phyloP scores from a whole-genome alignment of 2,113 vertebrate genomes.

The Raja brachyura region DNA sequence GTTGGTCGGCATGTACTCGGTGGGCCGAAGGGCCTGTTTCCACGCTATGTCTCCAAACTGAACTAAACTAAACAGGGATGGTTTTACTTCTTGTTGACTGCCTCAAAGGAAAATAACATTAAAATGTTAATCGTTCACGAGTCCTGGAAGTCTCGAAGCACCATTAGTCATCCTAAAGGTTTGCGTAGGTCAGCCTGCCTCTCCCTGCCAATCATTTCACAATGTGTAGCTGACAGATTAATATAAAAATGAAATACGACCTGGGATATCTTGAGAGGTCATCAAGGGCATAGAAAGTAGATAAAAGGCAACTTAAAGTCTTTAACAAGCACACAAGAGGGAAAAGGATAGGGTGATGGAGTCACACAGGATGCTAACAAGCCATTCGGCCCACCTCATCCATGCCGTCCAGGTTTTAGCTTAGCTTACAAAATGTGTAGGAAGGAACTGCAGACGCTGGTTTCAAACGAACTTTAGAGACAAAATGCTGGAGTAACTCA shows the following conservation, averaged over 20 bases:
- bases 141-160: background rate
- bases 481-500: too few species aligned
- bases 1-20: too few species aligned
- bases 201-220: background rate
- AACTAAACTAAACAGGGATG: too few species aligned
- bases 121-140: background rate
- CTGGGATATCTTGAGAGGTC: background rate
- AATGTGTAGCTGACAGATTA: background rate
- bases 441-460: too few species aligned
- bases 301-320: background rate
- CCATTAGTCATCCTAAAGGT: background rate
- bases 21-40: too few species aligned
- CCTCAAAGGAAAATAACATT: slow-evolving; percentile 1
- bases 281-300: background rate
- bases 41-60: too few species aligned
- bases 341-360: background rate
- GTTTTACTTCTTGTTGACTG: background rate
- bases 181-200: background rate
- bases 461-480: too few species aligned
- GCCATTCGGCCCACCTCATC: too few species aligned
- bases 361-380: too few species aligned
- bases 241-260: background rate
- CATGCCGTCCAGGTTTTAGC: too few species aligned
- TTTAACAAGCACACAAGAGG: background rate
- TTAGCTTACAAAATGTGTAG: too few species aligned